A percentile compares a stretch with the other conserved stretches of the same genome.
These are phyloP conservation scores for Drosophila virilis DNA, from an alignment of 1,140 invertebrate genomes.

Conservation along the genomic window DNA sequence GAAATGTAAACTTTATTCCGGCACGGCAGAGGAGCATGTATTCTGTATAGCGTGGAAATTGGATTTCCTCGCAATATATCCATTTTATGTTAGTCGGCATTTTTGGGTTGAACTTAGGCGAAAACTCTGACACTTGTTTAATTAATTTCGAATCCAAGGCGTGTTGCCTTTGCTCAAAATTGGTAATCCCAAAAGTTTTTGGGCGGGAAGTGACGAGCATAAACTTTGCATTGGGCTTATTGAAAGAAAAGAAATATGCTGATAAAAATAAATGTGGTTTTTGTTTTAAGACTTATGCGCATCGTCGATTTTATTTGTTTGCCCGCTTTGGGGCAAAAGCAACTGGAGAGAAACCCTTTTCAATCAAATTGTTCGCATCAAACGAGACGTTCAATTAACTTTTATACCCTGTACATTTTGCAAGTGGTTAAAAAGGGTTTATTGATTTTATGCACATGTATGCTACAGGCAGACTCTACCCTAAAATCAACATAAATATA, in stretches of 20 bases:
- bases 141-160: constrained; percentile 64
- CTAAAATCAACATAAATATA: no score
- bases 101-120: background rate
- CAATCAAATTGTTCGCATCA: constrained; percentile 70
- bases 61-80: no score
- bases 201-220: constrained; percentile 34
- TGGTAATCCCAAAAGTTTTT: constrained; percentile 17
- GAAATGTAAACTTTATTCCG: no score
- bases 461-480: background rate
- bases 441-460: background rate
- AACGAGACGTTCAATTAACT: constrained; percentile 62
- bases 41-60: no score
- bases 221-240: constrained; percentile 30
- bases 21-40: no score
- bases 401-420: background rate
- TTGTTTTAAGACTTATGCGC: constrained; percentile 43
- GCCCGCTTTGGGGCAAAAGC: background rate
- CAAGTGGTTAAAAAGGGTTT: background rate
- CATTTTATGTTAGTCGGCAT: background rate
- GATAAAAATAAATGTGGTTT: constrained; percentile 58
- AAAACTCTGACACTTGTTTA: constrained; percentile 51
- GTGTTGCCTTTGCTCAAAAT: constrained; percentile 13
- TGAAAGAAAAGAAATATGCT: constrained; percentile 15
- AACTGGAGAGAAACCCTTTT: constrained; percentile 61
- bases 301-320: constrained; percentile 72